Conservation (phyloP, 2,888 invertebrate genomes). For the Oeneis ivallda region DNA sequence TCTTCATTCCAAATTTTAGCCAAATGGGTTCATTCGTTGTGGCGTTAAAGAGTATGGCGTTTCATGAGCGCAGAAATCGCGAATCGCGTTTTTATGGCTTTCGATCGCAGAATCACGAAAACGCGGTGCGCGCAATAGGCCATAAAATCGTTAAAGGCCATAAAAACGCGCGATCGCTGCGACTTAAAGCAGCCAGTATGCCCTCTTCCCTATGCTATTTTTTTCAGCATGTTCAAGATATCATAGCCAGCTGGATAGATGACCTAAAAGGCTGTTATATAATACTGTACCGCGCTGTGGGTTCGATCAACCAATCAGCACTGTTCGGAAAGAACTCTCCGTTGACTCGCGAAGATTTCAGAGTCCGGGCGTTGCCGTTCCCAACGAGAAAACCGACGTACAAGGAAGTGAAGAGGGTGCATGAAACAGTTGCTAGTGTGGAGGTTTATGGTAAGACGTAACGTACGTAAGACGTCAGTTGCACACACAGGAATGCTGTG, state of each 20-base stretch:
- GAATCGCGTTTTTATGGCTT: too few relatives aligned
- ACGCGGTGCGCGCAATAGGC: too few relatives aligned
- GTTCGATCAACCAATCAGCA: slow-evolving; percentile 85
- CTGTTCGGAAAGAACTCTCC: slow-evolving; percentile 89
- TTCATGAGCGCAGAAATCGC: too few relatives aligned
- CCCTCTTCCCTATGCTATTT: neutral
- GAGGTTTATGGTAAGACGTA: slow-evolving; percentile 85
- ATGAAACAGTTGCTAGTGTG: slow-evolving; percentile 84
- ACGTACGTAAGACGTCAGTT: too few relatives aligned
- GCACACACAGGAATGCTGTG: too few relatives aligned
- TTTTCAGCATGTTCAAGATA: slow-evolving; percentile 88
- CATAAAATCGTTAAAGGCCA: too few relatives aligned
- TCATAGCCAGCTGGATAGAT: slow-evolving; percentile 85
- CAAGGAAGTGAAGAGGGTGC: slow-evolving; percentile 89
- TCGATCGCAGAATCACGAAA: too few relatives aligned
- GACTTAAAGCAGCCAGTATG: too few relatives aligned
- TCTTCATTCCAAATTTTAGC: too few relatives aligned
- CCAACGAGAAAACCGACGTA: slow-evolving; percentile 91
- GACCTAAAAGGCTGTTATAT: slow-evolving; percentile 85
- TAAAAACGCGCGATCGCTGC: too few relatives aligned
- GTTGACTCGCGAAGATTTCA: slow-evolving; percentile 82
- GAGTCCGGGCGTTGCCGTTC: slow-evolving; percentile 88
- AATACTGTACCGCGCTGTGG: slow-evolving; percentile 89
- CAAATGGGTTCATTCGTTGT: too few relatives aligned
- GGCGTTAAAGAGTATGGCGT: too few relatives aligned